Conservation (phyloP, 2,113 vertebrate genomes). For the Heterochromis multidens region DNA sequence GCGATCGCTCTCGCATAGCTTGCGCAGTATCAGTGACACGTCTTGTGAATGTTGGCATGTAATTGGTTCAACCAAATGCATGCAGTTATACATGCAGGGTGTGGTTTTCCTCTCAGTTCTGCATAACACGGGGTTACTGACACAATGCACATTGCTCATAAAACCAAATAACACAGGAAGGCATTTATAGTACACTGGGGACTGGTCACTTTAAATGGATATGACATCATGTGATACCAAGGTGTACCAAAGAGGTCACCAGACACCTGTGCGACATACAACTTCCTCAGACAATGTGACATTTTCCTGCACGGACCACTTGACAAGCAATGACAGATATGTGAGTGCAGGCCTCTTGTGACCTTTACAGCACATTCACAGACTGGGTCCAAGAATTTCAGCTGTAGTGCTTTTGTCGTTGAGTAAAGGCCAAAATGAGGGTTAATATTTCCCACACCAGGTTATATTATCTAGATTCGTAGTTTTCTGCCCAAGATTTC, state of each 20-base stretch:
- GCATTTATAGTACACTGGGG: constrained; percentile 14
- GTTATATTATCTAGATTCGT: background rate
- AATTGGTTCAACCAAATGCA: constrained; percentile 56
- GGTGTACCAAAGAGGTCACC: constrained; percentile 53
- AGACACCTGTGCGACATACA: constrained; percentile 28
- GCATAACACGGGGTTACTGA: constrained; percentile 35
- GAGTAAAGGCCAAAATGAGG: constrained; percentile 36
- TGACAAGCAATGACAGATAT: constrained; percentile 42
- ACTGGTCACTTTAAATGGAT: constrained; percentile 48
- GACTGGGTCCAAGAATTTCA: constrained; percentile 32
- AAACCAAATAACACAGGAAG: constrained; percentile 20
- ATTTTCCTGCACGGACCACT: constrained; percentile 64
- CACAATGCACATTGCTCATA: constrained; percentile 12
- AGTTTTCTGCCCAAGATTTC: constrained; percentile 37
- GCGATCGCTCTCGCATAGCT: constrained; percentile 39
- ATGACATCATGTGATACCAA: constrained; percentile 65
- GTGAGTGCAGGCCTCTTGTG: constrained; percentile 25
- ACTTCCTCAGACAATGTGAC: constrained; percentile 50
- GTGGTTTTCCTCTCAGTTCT: constrained; percentile 7
- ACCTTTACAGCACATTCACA: constrained; percentile 53
- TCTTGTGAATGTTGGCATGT: constrained; percentile 67
- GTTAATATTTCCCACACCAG: constrained; percentile 32
- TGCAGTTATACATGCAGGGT: constrained; percentile 14
- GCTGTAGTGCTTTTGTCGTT: constrained; percentile 19
- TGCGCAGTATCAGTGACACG: constrained; percentile 36